phyloP scores from a whole-genome alignment of 2,888 invertebrate species.

The Aquatica leii region DNA sequence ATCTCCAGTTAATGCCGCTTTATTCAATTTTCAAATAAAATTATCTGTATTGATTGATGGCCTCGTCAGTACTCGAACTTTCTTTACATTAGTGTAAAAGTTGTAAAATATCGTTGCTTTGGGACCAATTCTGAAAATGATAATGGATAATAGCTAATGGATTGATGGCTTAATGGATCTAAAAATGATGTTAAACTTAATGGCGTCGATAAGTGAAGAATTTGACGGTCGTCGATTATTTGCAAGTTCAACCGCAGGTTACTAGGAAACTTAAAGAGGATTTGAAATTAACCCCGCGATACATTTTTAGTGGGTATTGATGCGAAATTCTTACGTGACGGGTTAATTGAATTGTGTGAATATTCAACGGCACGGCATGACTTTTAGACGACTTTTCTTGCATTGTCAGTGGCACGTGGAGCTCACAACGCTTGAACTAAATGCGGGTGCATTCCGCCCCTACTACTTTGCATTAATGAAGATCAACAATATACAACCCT shows the following conservation, averaged over 20 bases:
- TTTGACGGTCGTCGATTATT: slow-evolving; percentile 19
- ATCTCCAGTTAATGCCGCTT: slow-evolving; percentile 46
- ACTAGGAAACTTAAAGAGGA: slow-evolving; percentile 16
- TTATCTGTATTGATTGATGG: slow-evolving; percentile 57
- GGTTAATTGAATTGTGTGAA: slow-evolving; percentile 47
- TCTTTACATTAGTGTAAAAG: slow-evolving; percentile 48
- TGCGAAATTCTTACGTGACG: slow-evolving; percentile 18
- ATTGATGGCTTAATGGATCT: slow-evolving; percentile 53
- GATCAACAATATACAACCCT: slow-evolving; percentile 25
- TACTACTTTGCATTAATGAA: slow-evolving; percentile 33
- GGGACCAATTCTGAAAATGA: slow-evolving; percentile 45
- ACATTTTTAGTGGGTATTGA: slow-evolving; percentile 12
- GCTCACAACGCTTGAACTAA: slow-evolving; percentile 39
- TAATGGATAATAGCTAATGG: slow-evolving; percentile 51
- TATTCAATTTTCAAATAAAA: slow-evolving; percentile 56
- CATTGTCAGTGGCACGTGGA: slow-evolving; percentile 43
- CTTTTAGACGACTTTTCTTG: slow-evolving; percentile 39
- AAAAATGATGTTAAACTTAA: slow-evolving; percentile 48
- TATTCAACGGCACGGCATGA: slow-evolving; percentile 42
- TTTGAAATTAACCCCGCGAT: slow-evolving; percentile 12
- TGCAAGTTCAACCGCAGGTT: slow-evolving; percentile 14
- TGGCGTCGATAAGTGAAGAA: slow-evolving; percentile 42
- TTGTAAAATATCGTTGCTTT: slow-evolving; percentile 48
- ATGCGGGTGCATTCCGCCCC: slow-evolving; percentile 38
- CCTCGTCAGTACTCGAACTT: slow-evolving; percentile 46